Conservation (phyloP, 64 coral and sea anemone genomes). For the Exaiptasia diaphana region DNA sequence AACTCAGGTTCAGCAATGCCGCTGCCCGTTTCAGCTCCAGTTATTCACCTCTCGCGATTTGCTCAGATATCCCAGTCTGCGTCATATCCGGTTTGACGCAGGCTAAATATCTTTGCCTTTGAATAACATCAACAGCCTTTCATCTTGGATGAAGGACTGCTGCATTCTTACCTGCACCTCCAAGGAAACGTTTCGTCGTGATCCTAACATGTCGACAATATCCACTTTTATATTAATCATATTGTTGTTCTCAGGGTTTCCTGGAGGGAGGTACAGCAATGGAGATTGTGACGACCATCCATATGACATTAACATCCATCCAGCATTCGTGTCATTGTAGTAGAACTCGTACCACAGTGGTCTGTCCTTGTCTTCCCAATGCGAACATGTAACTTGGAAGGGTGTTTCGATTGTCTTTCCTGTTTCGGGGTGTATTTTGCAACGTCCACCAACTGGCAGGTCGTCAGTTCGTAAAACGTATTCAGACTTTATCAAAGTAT, state of each 20-base stretch:
- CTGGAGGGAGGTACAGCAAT: conserved; percentile 20
- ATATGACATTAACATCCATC: conserved; percentile 26
- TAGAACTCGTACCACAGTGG: conserved; percentile 64
- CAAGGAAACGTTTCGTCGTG: not conserved
- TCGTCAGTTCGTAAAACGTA: conserved; percentile 33
- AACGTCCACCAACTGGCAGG: conserved; percentile 20
- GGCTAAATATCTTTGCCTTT: too few species aligned
- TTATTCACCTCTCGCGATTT: too few species aligned
- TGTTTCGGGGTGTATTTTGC: not conserved
- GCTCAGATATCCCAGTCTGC: too few species aligned
- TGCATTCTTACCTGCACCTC: conserved; percentile 32
- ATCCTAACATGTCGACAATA: conserved; percentile 42
- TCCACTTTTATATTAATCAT: conserved; percentile 26
- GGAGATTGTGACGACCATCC: conserved; percentile 1
- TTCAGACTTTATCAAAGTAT: not conserved
- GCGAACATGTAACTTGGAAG: conserved; percentile 32
- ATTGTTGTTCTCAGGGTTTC: not conserved
- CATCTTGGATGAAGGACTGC: too few species aligned
- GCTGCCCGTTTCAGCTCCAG: too few species aligned
- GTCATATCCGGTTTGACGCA: too few species aligned
- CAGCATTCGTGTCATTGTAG: not conserved
- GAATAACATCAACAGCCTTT: too few species aligned
- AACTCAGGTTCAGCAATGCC: too few species aligned
- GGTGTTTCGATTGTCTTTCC: conserved; percentile 19
- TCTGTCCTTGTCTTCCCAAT: conserved; percentile 54